Evolutionary conservation across 2,113 vertebrate species (phyloP).

Genomic region (Corythornis vintsioides): DNA sequence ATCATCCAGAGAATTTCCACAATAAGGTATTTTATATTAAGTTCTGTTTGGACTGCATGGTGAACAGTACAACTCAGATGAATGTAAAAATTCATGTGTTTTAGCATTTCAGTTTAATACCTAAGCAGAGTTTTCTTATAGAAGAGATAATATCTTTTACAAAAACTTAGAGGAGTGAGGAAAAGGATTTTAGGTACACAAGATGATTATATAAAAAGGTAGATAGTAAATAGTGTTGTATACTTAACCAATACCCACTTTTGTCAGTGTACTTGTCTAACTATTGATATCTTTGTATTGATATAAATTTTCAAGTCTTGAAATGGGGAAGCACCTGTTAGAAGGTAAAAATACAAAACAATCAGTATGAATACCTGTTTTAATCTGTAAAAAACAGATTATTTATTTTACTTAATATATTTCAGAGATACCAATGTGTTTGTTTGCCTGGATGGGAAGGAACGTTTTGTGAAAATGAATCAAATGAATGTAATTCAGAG

Average conservation of each 20-base stretch:
- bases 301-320: not conserved
- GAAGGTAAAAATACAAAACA: not conserved
- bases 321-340: not conserved
- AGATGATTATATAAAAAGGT: not conserved
- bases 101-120: not conserved
- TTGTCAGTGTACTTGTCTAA: not conserved
- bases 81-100: not conserved
- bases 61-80: not conserved
- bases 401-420: not conserved
- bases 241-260: not conserved
- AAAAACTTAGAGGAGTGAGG: not conserved
- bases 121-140: not conserved
- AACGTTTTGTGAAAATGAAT: slow-evolving; percentile 79
- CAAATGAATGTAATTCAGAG: slow-evolving; percentile 78
- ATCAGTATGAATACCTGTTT: not conserved
- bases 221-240: not conserved
- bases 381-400: not conserved
- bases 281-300: not conserved
- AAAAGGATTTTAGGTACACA: not conserved
- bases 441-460: slow-evolving; percentile 81
- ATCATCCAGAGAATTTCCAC: not conserved
- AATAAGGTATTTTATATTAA: not conserved
- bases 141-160: not conserved
- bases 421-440: slow-evolving; percentile 56
- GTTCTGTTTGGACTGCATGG: not conserved